These are phyloP conservation scores for Cyphomyrus discorhynchus DNA, from an alignment of 2,113 vertebrate genomes.

Conservation along the genomic window DNA sequence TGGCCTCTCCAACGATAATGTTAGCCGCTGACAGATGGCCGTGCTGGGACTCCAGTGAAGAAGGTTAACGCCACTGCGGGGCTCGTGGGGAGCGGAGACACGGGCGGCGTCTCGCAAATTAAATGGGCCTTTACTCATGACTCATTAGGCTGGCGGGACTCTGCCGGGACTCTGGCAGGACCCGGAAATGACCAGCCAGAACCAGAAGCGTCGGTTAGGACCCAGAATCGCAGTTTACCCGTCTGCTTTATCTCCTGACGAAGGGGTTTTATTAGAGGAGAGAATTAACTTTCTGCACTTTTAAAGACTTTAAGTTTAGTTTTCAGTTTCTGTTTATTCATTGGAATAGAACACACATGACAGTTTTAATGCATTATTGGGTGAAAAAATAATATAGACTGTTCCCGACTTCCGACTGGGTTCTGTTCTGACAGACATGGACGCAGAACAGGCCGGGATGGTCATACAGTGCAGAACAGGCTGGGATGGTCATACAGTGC, in stretches of 20 bases:
- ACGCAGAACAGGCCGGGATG: no score
- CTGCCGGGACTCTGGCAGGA: not conserved
- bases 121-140: slow-evolving; percentile 3
- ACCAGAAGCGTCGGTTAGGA: not conserved
- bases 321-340: not conserved
- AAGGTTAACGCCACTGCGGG: slow-evolving; percentile 1
- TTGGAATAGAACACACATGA: not conserved
- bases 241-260: not conserved
- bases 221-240: not conserved
- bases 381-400: not conserved
- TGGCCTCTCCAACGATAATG: slow-evolving; percentile 32
- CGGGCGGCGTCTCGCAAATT: not conserved
- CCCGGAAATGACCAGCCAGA: not conserved
- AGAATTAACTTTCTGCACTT: not conserved
- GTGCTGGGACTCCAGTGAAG: not conserved
- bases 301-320: not conserved
- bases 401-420: not conserved
- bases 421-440: not conserved
- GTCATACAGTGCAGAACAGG: no score
- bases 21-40: slow-evolving; percentile 34
- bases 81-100: not conserved
- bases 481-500: no score
- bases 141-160: slow-evolving; percentile 1
- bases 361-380: not conserved
- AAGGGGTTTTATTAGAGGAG: not conserved